These are phyloP conservation scores for Spea hammondii DNA, from an alignment of 2,797 vertebrate genomes.

Conservation along the genomic window DNA sequence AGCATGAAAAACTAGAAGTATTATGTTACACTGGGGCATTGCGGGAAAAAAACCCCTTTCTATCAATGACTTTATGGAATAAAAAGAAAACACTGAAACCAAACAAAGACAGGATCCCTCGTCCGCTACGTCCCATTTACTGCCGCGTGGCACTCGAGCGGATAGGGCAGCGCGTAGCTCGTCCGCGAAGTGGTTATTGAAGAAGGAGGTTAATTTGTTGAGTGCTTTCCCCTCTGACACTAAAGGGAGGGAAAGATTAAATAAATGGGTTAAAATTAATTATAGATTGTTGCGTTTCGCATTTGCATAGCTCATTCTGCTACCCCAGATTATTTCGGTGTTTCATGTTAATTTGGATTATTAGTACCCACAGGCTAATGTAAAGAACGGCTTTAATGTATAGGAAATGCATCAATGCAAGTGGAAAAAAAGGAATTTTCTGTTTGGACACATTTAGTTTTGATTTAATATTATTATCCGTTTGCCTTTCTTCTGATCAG, in stretches of 20 bases:
- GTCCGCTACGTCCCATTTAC: background rate
- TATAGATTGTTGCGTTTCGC: background rate
- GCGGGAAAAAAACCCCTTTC: constrained; percentile 8
- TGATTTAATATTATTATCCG: too few relatives aligned
- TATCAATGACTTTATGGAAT: constrained; percentile 11
- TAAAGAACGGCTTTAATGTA: background rate
- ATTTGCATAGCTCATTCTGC: background rate
- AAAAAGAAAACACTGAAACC: background rate
- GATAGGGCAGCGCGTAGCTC: background rate
- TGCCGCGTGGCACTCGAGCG: background rate
- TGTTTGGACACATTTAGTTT: too few relatives aligned
- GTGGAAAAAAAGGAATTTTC: background rate
- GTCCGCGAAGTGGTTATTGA: background rate
- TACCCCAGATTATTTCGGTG: background rate
- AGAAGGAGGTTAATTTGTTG: background rate
- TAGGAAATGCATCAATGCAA: background rate
- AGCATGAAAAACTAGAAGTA: constrained; percentile 15
- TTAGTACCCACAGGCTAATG: constrained; percentile 3
- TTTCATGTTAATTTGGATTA: background rate
- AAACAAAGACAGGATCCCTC: background rate
- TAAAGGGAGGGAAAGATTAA: constrained; percentile 3
- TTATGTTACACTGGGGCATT: constrained; percentile 34
- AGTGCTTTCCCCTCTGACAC: constrained; percentile 8
- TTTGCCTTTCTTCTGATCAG: too few relatives aligned
- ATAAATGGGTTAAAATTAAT: constrained; percentile 5